Evolutionary conservation across 2,888 invertebrate species (phyloP), one percentile per base, ranked within the genome.

Genomic region (Catocala nupta): DNA sequence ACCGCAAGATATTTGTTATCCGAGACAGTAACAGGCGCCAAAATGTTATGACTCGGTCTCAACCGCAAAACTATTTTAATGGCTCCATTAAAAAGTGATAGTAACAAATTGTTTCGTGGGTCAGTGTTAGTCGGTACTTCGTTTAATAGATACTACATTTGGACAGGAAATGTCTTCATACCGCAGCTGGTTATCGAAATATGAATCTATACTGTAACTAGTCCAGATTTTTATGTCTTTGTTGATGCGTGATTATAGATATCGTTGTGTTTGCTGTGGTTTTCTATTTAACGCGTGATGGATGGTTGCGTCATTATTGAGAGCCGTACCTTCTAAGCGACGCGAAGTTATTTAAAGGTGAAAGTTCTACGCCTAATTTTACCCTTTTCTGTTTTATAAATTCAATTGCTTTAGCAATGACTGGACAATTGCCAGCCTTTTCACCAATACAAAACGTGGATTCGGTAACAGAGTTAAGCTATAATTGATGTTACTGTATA

Each of bases 81-180:
- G 88, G 86, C 81, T 86, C 87, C 89, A 92, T 92, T 91, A 92
- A 90, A 90, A 90, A 89, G 88, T 90, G 92, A 91, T 91, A 90
- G 91, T 89, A 80, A 92, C 91, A 91, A 92, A 92, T 91, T 85
- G 87, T 84, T 87, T 82, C 83, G 77, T 83, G 80, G 82, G 80
- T 82, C 83, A 77, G 79, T 77, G 77, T 78, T 80, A 69, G 75
- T 74, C 65, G 73, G 61, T 70, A 73, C 70, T 71, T 61, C 73
- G 73, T 77, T 70, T 71, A 75, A 74, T 80, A 77, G 77, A 79
- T 77, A 76, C 72, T 78, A 76, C 70, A 70, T 82, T 77, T 76
- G 63, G 71, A 69, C 81, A 85, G 84, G 85, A 87, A 88, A 86
- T 81, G 81, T 85, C 85, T 85, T 84, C 81, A 83, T 84, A 80